phyloP scores from a whole-genome alignment of 2,797 vertebrate species.

The Pteropus rufus region DNA sequence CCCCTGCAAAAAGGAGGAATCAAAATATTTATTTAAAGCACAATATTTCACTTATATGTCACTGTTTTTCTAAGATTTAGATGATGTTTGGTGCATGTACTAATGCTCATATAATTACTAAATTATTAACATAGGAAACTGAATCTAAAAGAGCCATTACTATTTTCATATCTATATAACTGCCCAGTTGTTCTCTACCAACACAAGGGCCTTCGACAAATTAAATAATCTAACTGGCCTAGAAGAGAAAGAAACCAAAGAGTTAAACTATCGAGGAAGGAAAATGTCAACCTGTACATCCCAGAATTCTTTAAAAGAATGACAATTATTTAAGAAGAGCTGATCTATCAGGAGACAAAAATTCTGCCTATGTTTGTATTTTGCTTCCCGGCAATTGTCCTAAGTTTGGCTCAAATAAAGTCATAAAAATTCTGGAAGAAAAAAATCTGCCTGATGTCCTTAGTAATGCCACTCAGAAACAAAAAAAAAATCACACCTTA shows the following conservation, averaged over 20 bases:
- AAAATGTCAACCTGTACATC: not conserved
- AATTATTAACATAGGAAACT: not conserved
- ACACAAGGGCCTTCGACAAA: not conserved
- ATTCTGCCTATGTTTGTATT: not conserved
- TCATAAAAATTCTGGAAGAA: too few species aligned
- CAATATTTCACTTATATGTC: not conserved
- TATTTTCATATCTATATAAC: not conserved
- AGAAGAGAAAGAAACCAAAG: not conserved
- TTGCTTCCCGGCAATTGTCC: too few species aligned
- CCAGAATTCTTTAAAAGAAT: constrained; percentile 22
- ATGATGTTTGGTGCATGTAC: not conserved
- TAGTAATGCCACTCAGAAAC: not conserved
- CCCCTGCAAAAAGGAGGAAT: not conserved
- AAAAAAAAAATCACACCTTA: not conserved
- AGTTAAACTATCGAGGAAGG: not conserved
- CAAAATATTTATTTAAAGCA: not conserved
- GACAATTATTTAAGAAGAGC: not conserved
- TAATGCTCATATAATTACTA: not conserved
- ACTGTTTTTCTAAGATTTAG: not conserved
- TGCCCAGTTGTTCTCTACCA: not conserved
- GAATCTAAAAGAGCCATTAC: not conserved
- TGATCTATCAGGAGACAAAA: not conserved
- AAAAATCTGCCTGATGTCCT: not conserved
- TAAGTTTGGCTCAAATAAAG: too few species aligned
- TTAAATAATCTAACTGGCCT: not conserved